Conservation (phyloP, 2,113 vertebrate species). For the Crypturellus undulatus region DNA sequence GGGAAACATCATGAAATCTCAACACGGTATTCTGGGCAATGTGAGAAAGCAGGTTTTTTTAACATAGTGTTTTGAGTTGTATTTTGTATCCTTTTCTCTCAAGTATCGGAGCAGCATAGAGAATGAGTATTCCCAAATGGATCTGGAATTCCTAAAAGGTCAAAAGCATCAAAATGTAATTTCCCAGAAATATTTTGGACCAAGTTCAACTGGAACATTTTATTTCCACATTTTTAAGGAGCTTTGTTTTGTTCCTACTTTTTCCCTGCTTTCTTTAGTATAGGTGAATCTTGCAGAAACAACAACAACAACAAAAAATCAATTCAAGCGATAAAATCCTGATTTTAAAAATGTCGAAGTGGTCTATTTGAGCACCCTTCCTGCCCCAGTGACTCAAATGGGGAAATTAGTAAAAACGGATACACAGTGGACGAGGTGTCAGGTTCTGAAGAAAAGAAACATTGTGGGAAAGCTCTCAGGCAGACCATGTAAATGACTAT, state of each 20-base stretch:
- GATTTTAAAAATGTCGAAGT: background rate
- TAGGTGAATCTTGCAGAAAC: background rate
- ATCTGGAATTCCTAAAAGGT: background rate
- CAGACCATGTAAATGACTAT: slow-evolving; percentile 15
- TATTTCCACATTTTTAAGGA: background rate
- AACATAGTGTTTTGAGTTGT: background rate
- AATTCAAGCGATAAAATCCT: background rate
- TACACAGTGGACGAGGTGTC: background rate
- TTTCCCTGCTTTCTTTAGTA: background rate
- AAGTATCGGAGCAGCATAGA: background rate
- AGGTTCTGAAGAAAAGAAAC: slow-evolving; percentile 30
- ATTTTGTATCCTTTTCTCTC: background rate
- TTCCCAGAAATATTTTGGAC: background rate
- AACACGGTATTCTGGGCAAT: background rate
- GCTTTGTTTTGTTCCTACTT: background rate
- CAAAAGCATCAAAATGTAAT: background rate
- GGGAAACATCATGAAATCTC: background rate
- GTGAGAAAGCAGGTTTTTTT: background rate
- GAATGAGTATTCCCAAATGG: background rate
- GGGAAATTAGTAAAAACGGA: background rate
- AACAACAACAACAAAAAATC: background rate
- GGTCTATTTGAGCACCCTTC: background rate
- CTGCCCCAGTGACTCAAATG: background rate
- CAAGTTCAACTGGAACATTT: background rate
- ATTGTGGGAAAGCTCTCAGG: background rate